Evolutionary conservation across 2,113 vertebrate genomes (phyloP).

Genomic region (Oplegnathus fasciatus): DNA sequence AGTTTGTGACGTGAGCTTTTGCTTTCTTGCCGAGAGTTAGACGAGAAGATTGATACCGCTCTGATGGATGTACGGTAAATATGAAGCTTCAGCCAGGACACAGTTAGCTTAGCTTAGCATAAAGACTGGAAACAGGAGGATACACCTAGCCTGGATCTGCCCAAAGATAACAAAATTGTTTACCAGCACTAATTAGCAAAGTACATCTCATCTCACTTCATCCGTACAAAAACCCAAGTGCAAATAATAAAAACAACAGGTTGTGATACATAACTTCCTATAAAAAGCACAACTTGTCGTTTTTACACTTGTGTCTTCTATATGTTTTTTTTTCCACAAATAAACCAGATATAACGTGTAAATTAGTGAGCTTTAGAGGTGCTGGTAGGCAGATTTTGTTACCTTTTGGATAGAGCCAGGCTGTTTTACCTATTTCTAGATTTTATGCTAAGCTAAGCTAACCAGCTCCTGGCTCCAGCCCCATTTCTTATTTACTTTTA

Average conservation of each 20-base stretch:
- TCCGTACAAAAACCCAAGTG: neutral
- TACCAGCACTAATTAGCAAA: neutral
- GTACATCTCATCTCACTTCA: neutral
- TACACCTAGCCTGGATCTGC: neutral
- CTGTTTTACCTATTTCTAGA: neutral
- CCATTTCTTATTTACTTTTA: neutral
- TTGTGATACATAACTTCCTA: neutral
- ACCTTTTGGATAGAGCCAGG: neutral
- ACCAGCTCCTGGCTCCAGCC: neutral
- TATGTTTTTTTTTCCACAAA: neutral
- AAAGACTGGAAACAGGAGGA: neutral
- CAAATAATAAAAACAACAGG: neutral
- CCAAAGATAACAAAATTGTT: neutral
- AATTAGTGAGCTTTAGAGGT: neutral
- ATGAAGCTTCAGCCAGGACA: conserved; percentile 2
- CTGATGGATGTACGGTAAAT: neutral
- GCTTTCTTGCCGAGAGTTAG: neutral
- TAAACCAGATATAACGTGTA: neutral
- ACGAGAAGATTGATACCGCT: neutral
- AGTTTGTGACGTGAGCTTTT: neutral
- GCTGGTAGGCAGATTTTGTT: neutral
- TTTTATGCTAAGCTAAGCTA: neutral
- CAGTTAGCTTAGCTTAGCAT: neutral
- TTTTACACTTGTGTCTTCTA: neutral
- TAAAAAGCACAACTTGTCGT: neutral